phyloP scores from a whole-genome alignment of 2,797 vertebrate species.

The Anniella stebbinsi region DNA sequence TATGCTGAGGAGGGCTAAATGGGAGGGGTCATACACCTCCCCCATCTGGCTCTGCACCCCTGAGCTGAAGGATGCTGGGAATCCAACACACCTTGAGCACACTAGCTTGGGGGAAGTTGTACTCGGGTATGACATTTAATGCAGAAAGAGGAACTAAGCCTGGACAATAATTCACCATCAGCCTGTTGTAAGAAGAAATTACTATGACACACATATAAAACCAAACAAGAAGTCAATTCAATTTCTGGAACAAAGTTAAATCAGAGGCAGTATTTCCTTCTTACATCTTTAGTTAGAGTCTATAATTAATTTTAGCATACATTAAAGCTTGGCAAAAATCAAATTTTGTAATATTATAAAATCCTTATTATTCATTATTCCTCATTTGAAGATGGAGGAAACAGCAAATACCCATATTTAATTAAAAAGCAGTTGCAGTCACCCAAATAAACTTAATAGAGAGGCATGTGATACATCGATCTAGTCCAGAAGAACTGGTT shows the following conservation, averaged over 20 bases:
- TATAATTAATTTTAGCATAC: constrained; percentile 53
- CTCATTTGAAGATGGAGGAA: constrained; percentile 35
- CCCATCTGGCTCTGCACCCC: too few species aligned
- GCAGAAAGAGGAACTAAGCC: background rate
- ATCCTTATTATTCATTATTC: constrained; percentile 26
- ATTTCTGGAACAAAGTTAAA: constrained; percentile 64
- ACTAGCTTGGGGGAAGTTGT: too few species aligned
- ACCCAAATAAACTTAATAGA: constrained; percentile 24
- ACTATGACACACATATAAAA: constrained; percentile 49
- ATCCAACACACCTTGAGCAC: too few species aligned
- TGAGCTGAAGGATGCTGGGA: too few species aligned
- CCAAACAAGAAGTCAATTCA: constrained; percentile 51
- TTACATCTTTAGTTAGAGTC: constrained; percentile 42
- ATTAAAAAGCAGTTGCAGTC: constrained; percentile 45
- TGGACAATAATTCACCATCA: background rate
- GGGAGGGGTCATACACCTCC: too few species aligned
- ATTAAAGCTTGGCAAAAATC: constrained; percentile 19
- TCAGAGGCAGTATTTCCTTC: constrained; percentile 36
- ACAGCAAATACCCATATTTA: constrained; percentile 49
- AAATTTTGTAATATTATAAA: constrained; percentile 26
- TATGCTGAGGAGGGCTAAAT: too few species aligned
- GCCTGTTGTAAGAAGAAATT: constrained; percentile 52
- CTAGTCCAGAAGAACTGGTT: background rate
- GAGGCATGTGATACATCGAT: background rate
- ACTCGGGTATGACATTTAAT: background rate